phyloP scores from a whole-genome alignment of 2,888 invertebrate genomes.

The Drosophila prostipennis region DNA sequence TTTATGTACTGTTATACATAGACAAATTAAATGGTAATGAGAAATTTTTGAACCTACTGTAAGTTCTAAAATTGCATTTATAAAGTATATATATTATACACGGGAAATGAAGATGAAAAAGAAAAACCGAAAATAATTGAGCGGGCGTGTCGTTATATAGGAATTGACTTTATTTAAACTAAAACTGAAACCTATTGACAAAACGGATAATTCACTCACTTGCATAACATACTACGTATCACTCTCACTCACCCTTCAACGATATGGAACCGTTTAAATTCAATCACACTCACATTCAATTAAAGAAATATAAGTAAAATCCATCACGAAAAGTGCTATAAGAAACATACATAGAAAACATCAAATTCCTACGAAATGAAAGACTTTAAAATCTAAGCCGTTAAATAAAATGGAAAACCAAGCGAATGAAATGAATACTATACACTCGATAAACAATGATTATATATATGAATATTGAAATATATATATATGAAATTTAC shows the following conservation, averaged over 20 bases:
- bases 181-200: constrained; percentile 50
- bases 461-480: constrained; percentile 30
- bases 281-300: constrained; percentile 22
- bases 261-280: constrained; percentile 56
- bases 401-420: constrained; percentile 61
- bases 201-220: constrained; percentile 34
- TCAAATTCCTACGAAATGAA: constrained; percentile 84
- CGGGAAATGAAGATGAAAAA: constrained; percentile 26
- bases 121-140: constrained; percentile 37
- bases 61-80: constrained; percentile 81
- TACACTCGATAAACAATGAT: constrained; percentile 45
- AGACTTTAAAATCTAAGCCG: constrained; percentile 81
- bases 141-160: constrained; percentile 67
- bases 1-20: constrained; percentile 69
- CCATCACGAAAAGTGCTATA: constrained; percentile 68
- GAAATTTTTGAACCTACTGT: constrained; percentile 76
- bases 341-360: constrained; percentile 66
- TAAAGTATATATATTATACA: constrained; percentile 62
- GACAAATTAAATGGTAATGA: constrained; percentile 47
- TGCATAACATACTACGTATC: constrained; percentile 18
- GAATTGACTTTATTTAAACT: constrained; percentile 71
- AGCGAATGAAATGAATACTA: constrained; percentile 44
- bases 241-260: constrained; percentile 22
- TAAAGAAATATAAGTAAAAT: constrained; percentile 25
- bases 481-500: constrained; percentile 60